Base-by-base conservation (phyloP, 2,888 invertebrate genomes). In the Eledona agricola region DNA sequence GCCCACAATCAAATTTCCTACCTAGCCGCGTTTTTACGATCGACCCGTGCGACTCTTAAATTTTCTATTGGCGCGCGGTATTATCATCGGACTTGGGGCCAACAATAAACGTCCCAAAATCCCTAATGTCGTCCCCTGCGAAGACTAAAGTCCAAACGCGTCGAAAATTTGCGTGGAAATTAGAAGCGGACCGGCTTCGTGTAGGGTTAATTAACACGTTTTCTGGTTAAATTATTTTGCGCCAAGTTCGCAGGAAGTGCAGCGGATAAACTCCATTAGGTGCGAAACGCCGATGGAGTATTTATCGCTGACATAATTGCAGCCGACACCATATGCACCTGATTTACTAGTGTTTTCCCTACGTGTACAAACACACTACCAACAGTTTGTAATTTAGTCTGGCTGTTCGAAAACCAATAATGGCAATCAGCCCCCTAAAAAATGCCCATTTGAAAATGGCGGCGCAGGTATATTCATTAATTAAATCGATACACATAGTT, bases 1-100 rank as follows among this genome's bases (percentile, higher is more conserved):
- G 10, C n/a, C 17, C 26, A 46, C 35, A 46, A 51, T 51, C 43
- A 51, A 51, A 54, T 51, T 54, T 54, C 54, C 57, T 12, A 28
- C 2, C n/a, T n/a, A n/a, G n/a, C 2, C n/a, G 9, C 29, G 29
- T 11, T 28, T 28, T n/a, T 12, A 10, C 13, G 29, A 11, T 28
- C 29, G 11, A 10, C 29, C 6, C n/a, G 11, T 11, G 11, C 13
- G 29, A 10, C 29, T 4, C 29, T 12, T 28, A 28, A 28, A 28
- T 28, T 4, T 28, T 28, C 11, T 12, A 28, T 28, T 28, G 11
- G n/a, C 3, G n/a, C n/a, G n/a, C n/a, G n/a, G n/a, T n/a, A n/a
- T n/a, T n/a, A n/a, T n/a, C n/a, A n/a, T n/a, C n/a, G n/a, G n/a
- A n/a, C n/a, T n/a, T n/a, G n/a, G n/a, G n/a, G n/a, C n/a, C n/a